Conservation (phyloP, 92 coral and sea anemone species). For the Heteractis magnifica region DNA sequence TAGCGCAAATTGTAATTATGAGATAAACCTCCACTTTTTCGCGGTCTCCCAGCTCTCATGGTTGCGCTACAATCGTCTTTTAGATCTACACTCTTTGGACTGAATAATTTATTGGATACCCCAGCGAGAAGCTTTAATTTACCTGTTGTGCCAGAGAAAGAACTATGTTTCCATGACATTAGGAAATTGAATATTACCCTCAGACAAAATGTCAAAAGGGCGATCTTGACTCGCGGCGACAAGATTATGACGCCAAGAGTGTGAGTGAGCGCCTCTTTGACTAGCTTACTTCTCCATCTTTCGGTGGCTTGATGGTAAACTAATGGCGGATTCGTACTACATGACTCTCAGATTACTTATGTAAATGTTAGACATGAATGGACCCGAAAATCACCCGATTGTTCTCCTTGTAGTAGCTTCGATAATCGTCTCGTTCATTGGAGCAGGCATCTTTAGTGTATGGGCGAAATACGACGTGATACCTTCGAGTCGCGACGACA, state of each 20-base stretch:
- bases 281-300: neutral
- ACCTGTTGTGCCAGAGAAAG: neutral
- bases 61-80: too few species aligned
- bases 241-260: constrained; percentile 3
- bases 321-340: too few species aligned
- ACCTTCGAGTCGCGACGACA: constrained; percentile 37
- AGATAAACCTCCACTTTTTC: too few species aligned
- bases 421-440: constrained; percentile 12
- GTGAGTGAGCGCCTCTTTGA: neutral
- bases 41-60: too few species aligned
- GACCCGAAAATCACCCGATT: constrained; percentile 19
- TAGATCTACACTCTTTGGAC: too few species aligned
- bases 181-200: neutral
- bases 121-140: neutral
- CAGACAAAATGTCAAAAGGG: neutral
- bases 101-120: neutral
- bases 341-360: too few species aligned
- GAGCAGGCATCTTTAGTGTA: constrained; percentile 38
- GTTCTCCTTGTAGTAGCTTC: constrained; percentile 17
- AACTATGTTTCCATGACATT: neutral
- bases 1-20: too few species aligned
- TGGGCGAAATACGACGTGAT: constrained; percentile 45
- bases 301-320: neutral
- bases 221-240: neutral
- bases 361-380: neutral